Base-by-base conservation (phyloP, 2,888 invertebrate genomes). In the Parthenolecanium corni region DNA sequence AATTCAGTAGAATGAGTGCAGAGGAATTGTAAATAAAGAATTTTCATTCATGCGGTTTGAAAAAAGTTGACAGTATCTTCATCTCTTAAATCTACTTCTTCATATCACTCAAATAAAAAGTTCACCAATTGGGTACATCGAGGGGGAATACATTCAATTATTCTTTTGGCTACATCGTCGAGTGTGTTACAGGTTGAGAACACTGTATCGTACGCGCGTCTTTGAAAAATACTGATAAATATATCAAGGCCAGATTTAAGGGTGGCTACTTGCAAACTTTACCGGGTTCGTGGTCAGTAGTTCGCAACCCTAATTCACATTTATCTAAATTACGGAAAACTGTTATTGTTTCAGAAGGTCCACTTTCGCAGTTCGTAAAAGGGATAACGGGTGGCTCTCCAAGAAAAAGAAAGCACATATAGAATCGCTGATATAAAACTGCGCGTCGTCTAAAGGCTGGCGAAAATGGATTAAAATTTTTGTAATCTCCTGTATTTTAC, bases 271-370 rank as follows among this genome's bases (percentile, higher is more conserved):
- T 47, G 12, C n/a, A 38, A 58, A 58, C 36, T 58, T 58, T 58
- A 21, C 49, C 16, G 36, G 49, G 36, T 58, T 36, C 49, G 58
- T 36, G 58, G 58, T 58, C 58, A 58, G 58, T 58, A 58, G 58
- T 58, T 58, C 58, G 58, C 58, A 49, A 58, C 58, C 58, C 58
- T 49, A 58, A 58, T 58, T 58, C 58, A 58, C 58, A 58, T 58
- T 58, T 58, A 49, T 58, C 58, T 58, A 58, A 58, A 58, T 58
- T 58, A 58, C 47, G 36, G 58, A 49, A 58, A 58, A 58, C 58
- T 49, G 49, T 58, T 58, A 58, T 58, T 58, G 58, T 58, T 58
- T 58, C 58, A 58, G 31, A 24, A 23, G 53, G 40, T 53, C 40
- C 53, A 38, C 36, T 36, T 53, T 38, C 52, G 52, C 31, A 51